phyloP scores from a whole-genome alignment of 1,140 invertebrate species.

The Hyposmocoma kahamanoa region DNA sequence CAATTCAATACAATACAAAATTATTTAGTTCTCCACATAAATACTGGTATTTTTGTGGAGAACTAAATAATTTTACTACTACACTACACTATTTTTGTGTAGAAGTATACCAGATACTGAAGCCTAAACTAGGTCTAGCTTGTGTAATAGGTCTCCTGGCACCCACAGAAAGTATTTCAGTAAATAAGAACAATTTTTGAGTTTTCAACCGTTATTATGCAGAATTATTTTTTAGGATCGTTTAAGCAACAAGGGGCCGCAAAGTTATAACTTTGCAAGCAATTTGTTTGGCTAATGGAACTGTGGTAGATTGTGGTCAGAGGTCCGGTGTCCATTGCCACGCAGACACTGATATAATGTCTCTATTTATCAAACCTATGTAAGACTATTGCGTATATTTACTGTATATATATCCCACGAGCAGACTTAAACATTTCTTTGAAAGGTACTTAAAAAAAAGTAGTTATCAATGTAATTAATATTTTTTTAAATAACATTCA shows the following conservation, averaged over 20 bases:
- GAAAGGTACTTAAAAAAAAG: neutral
- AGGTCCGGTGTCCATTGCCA: slow-evolving; percentile 39
- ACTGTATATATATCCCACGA: neutral
- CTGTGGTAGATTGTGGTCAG: slow-evolving; percentile 43
- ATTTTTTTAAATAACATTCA: neutral
- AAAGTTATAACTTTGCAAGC: slow-evolving; percentile 10
- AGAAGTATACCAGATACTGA: neutral
- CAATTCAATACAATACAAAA: no score
- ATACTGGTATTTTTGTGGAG: no score
- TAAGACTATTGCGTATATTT: neutral
- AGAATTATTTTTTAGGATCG: neutral
- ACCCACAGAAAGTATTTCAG: neutral
- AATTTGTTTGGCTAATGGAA: slow-evolving; percentile 53
- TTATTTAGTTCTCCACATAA: no score
- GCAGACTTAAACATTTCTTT: neutral
- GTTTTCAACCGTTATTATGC: neutral
- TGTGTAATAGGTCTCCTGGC: neutral
- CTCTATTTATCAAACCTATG: slow-evolving; percentile 26
- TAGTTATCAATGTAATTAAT: neutral
- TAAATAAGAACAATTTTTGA: neutral
- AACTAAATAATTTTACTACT: no score
- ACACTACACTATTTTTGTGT: no score
- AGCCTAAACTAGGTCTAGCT: neutral
- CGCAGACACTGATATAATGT: slow-evolving; percentile 38
- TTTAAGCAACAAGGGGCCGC: neutral